Evolutionary conservation across 2,888 invertebrate species (phyloP).

Genomic region (Mythimna impura): DNA sequence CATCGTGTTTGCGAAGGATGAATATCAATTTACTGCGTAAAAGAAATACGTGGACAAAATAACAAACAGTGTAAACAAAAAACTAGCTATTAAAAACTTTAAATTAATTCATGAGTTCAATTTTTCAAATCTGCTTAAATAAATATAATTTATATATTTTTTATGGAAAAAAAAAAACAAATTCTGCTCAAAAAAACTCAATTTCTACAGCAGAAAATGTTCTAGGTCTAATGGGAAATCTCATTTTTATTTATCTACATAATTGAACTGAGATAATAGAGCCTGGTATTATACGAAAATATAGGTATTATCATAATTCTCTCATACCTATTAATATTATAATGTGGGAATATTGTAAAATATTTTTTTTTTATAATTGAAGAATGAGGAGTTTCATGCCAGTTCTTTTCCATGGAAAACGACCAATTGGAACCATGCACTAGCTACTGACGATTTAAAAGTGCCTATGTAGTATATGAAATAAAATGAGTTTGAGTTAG

Average conservation of each 20-base stretch:
- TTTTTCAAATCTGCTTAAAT: neutral
- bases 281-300: neutral
- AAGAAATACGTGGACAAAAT: slow-evolving; percentile 29
- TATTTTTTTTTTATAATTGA: no score
- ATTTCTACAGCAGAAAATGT: neutral
- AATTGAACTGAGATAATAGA: neutral
- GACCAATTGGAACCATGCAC: no score
- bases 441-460: no score
- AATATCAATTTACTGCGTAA: slow-evolving; percentile 32
- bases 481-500: no score
- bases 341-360: no score
- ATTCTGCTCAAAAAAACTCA: neutral
- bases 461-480: no score
- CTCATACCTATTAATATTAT: no score
- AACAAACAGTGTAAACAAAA: neutral
- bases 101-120: slow-evolving; percentile 9
- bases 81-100: slow-evolving; percentile 10
- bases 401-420: no score
- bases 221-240: neutral
- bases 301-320: neutral
- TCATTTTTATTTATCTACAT: neutral
- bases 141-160: neutral
- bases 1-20: slow-evolving; percentile 16
- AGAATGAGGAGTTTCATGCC: no score
- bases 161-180: neutral